Base-by-base conservation (phyloP, 1,140 invertebrate species). In the Nylanderia fulva region DNA sequence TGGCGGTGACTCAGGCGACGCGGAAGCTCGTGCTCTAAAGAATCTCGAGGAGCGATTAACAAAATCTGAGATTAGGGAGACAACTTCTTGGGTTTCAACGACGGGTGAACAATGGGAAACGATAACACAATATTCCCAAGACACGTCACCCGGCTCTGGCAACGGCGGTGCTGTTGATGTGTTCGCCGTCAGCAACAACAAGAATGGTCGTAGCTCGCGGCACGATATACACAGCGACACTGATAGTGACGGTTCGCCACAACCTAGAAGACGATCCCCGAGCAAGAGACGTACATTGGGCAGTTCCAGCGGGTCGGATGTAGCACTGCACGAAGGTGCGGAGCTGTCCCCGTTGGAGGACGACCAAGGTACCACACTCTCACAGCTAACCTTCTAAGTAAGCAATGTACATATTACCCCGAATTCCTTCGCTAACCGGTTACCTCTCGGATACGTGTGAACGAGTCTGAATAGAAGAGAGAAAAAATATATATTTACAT, bases 221-320 rank as follows among this genome's bases (percentile, higher is more conserved):
- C 91, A 90, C n/a, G 92, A 92, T 79, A 90, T 86, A 24, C 87
- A 88, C 84, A 93, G 93, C 84, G 92, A 95, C 90, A 93, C 94
- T 76, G 92, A 95, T 90, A 93, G 93, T 66, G 91, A 95, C 71
- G 89, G 90, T 79, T 94, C 93, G 15, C 92, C 93, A 7, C 86
- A 86, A 58, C 92, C 92, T 33, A 92, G 92, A 84, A 90, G 93
- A 80, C 92, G 94, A 92, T 92, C 90, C 24, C 94, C 94, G 4
- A 86, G 92, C 71, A 94, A 93, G 88, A 93, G 94, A 80, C 91
- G 94, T 86, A 96, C 95, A 13, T 90, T 96, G 80, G 96, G 96
- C 86, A 96, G 96, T 91, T 96, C 96, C 72, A 96, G 96, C 90
- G 96, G 96, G 36, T 96, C 96, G 15, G 96, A 96, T 90, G 95